Percentiles rank a stretch among this genome's conserved stretches.
phyloP scores from a whole-genome alignment of 2,888 invertebrate species.

The Achlya flavicornis region DNA sequence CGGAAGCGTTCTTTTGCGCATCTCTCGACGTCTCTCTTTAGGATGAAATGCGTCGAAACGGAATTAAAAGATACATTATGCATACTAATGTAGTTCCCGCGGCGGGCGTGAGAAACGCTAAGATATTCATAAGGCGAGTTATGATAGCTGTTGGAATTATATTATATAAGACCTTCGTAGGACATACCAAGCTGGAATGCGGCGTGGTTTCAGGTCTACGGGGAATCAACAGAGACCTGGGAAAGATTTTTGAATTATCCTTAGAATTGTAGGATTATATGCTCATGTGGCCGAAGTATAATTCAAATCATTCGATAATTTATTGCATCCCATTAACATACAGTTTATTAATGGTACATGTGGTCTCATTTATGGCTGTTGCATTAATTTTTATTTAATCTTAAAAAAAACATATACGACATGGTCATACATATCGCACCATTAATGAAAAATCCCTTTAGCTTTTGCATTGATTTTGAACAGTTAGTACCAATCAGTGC shows the following conservation, averaged over 20 bases:
- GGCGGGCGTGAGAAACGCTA: conserved; percentile 7
- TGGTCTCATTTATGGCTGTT: no score
- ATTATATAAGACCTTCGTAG: background rate
- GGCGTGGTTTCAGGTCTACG: background rate
- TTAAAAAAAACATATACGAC: no score
- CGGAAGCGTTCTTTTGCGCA: conserved; percentile 21
- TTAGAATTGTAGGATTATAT: background rate
- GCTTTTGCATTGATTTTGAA: no score
- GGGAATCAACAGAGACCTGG: background rate
- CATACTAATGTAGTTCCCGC: conserved; percentile 4
- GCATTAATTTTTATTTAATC: no score
- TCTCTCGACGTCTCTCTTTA: background rate
- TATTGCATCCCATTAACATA: no score
- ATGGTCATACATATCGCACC: no score
- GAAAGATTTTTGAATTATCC: background rate
- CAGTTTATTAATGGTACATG: no score
- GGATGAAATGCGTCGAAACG: background rate
- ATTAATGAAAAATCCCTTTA: no score
- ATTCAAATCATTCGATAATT: no score
- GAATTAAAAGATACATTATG: conserved; percentile 11
- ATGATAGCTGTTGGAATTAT: conserved; percentile 10
- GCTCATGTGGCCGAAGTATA: no score
- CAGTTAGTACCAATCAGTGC: no score
- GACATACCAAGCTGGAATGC: background rate
- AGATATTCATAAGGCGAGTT: conserved; percentile 10